Evolutionary conservation across 37 sponge, comb jelly and placozoan species (phyloP).

Genomic region (Cliona cf. orientalis): DNA sequence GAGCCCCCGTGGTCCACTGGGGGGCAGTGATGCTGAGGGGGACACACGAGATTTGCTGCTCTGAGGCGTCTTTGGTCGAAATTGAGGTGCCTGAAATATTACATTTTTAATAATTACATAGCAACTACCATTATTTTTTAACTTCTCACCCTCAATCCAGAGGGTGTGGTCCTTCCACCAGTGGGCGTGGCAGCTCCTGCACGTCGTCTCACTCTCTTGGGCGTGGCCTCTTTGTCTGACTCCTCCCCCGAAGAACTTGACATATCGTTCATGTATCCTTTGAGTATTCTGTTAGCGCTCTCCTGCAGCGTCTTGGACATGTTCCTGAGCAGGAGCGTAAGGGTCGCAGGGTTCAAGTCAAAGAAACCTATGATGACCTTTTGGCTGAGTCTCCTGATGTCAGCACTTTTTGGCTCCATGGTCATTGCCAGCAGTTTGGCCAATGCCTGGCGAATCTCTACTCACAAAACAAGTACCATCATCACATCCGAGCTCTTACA

Average conservation of each 20-base stretch:
- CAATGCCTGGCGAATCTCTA: conserved; percentile 72
- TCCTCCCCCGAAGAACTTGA: conserved; percentile 42
- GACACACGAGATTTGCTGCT: too few species aligned
- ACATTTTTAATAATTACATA: too few species aligned
- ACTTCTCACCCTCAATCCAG: too few species aligned
- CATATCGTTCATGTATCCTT: conserved; percentile 46
- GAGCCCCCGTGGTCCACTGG: conserved; percentile 19
- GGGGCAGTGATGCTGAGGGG: conserved; percentile 17
- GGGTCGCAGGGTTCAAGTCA: conserved; percentile 71
- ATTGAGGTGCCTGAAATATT: not conserved
- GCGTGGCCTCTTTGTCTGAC: conserved; percentile 1
- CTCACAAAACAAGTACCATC: too few species aligned
- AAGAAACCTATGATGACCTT: conserved; percentile 61
- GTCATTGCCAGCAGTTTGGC: conserved; percentile 60
- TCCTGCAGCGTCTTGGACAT: conserved; percentile 71
- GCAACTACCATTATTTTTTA: not conserved
- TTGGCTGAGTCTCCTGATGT: conserved; percentile 60
- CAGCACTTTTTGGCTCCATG: conserved; percentile 80
- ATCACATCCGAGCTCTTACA: not conserved
- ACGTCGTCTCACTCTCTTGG: not conserved
- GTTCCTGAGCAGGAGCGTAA: conserved; percentile 51
- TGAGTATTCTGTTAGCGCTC: conserved; percentile 63
- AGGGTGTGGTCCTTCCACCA: not conserved
- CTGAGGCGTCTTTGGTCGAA: not conserved
- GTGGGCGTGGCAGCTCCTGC: not conserved